These are phyloP conservation scores for Drosophila nannoptera DNA, from an alignment of 1,140 invertebrate genomes.

Conservation along the genomic window DNA sequence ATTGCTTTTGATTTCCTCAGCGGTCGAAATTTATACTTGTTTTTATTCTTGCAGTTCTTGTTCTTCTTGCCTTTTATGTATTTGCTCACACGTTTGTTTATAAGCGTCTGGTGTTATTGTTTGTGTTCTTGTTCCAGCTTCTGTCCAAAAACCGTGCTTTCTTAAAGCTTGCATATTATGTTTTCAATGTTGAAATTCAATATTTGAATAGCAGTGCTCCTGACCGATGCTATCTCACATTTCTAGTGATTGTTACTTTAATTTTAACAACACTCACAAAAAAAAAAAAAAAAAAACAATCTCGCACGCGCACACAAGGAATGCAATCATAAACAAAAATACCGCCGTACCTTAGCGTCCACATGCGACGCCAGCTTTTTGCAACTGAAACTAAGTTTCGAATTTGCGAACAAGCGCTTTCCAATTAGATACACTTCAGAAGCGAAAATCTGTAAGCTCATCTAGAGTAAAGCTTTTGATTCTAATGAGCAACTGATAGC, in stretches of 20 bases:
- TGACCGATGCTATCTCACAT: neutral
- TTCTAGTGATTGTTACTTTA: slow-evolving; percentile 5
- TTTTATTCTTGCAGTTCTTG: slow-evolving; percentile 27
- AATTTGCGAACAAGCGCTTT: slow-evolving; percentile 36
- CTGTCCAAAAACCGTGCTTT: slow-evolving; percentile 8
- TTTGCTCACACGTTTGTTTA: slow-evolving; percentile 45
- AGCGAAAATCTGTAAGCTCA: slow-evolving; percentile 24
- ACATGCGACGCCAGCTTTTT: slow-evolving; percentile 42
- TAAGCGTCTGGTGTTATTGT: slow-evolving; percentile 18
- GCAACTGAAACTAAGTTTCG: slow-evolving; percentile 45
- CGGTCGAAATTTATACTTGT: slow-evolving; percentile 22
- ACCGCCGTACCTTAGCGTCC: slow-evolving; percentile 25
- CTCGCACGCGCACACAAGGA: slow-evolving; percentile 23
- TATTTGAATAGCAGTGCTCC: slow-evolving; percentile 7
- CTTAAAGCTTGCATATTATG: slow-evolving; percentile 9
- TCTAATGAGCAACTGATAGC: neutral
- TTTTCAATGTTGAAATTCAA: neutral
- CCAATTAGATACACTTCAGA: slow-evolving; percentile 34
- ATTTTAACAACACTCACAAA: slow-evolving; percentile 17
- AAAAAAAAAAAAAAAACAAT: slow-evolving; percentile 14
- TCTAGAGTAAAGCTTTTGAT: slow-evolving; percentile 17
- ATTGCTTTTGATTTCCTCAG: slow-evolving; percentile 19
- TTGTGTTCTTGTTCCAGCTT: slow-evolving; percentile 2
- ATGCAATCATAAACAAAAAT: slow-evolving; percentile 14
- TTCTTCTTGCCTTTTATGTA: slow-evolving; percentile 36